These are phyloP conservation scores for Rhodinocichla rosea DNA, from an alignment of 2,113 vertebrate genomes.

Conservation along the genomic window DNA sequence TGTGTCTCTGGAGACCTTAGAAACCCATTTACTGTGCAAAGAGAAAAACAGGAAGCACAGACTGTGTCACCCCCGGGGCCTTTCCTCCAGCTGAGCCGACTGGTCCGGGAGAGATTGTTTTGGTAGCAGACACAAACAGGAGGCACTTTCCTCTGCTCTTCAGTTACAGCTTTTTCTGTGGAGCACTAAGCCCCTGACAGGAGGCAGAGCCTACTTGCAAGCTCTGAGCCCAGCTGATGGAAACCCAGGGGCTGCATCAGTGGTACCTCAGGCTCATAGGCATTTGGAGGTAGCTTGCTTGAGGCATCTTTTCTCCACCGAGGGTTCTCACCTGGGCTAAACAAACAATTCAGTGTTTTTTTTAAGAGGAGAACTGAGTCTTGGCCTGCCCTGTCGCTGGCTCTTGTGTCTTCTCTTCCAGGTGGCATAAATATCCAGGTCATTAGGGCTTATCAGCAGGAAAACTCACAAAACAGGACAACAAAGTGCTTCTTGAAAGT, in stretches of 20 bases:
- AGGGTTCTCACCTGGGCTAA: not conserved
- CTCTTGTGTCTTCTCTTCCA: not conserved
- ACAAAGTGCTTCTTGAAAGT: not conserved
- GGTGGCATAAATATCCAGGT: not conserved
- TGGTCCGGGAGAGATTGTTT: not conserved
- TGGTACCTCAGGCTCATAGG: fast-evolving
- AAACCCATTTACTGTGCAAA: not conserved
- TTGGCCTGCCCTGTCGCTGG: fast-evolving
- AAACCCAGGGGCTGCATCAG: not conserved
- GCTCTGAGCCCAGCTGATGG: not conserved
- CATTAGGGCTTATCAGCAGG: not conserved
- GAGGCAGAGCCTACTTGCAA: not conserved
- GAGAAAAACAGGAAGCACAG: constrained; percentile 53
- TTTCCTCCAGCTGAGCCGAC: constrained; percentile 45
- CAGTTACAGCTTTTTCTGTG: fast-evolving
- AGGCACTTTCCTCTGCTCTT: not conserved
- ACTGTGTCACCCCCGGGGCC: not conserved
- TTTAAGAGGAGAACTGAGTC: not conserved
- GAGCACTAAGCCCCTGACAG: not conserved
- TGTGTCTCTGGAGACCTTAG: not conserved
- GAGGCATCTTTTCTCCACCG: not conserved
- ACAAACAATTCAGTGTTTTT: not conserved
- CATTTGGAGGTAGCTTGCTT: not conserved
- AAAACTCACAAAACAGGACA: not conserved
- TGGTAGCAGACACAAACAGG: not conserved